These are phyloP conservation scores for Eulimnadia texana DNA, from an alignment of 1,140 invertebrate species.

Conservation along the genomic window DNA sequence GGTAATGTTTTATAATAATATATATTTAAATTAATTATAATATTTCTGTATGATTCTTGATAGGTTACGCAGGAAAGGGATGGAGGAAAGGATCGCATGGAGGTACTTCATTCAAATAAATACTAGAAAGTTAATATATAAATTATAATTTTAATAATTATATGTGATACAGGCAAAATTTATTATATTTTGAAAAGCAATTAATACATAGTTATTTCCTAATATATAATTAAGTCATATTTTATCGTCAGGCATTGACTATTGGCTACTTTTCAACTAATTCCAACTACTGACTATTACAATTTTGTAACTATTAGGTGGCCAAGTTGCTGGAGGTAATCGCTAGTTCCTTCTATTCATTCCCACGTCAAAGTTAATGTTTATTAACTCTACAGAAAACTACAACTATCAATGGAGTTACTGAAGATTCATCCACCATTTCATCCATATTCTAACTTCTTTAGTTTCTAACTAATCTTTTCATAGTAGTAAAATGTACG, in stretches of 20 bases:
- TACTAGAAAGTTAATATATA: not conserved
- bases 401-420: not conserved
- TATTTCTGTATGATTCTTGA: not conserved
- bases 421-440: too few relatives aligned
- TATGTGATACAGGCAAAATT: too few relatives aligned
- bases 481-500: not conserved
- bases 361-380: not conserved
- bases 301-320: not conserved
- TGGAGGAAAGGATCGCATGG: not conserved
- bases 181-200: too few relatives aligned
- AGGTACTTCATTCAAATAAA: not conserved
- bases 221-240: not conserved
- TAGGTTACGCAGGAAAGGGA: not conserved
- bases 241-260: not conserved
- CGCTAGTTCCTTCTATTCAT: too few relatives aligned
- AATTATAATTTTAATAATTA: not conserved
- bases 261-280: not conserved
- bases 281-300: not conserved
- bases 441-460: not conserved
- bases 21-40: not conserved
- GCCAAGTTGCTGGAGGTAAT: too few relatives aligned
- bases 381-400: not conserved
- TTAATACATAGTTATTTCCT: too few relatives aligned
- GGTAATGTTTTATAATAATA: not conserved
- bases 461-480: not conserved